Base-by-base conservation (phyloP, 1,140 invertebrate species). In the Drosophila elegans region DNA sequence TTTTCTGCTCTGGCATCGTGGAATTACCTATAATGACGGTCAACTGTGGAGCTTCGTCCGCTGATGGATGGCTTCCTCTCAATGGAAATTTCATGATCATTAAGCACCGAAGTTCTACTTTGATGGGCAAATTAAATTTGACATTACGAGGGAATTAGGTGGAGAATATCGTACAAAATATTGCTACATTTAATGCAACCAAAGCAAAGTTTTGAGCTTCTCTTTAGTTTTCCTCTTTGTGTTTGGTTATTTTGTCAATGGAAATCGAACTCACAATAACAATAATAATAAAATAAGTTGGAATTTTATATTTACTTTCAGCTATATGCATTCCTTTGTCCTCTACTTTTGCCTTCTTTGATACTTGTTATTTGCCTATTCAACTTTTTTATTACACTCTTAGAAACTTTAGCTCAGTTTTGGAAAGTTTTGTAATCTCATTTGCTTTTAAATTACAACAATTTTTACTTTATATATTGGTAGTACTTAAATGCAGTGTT, bases 1-100 rank as follows among this genome's bases (percentile, higher is more conserved):
- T n/a, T 9, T 32, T 25, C 41, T 38, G 63, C 41, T 69, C 66
- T 49, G 68, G 53, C 71, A 63, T 74, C 59, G 49, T n/a, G 67
- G 51, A 74, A 63, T 74, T 74, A 71, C 68, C 68, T 72, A 63
- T 74, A 74, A 74, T 74, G 57, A 74, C 56, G 69, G 57, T 62
- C 69, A 62, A 62, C 55, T 74, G 46, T 7, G 11, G n/a, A 13
- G 27, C 25, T 11, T 52, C 64, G 21, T 9, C 42, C 10, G 13
- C 66, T 71, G 66, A 72, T 72, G 68, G 64, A 72, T 71, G 44
- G 52, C 52, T 72, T 72, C 68, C 68, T 71, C 44, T 12, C 21
- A 6, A 7, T 48, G 67, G 52, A 41, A 72, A 72, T 72, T 71
- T 49, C 52, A 49, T 44, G 68, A 72, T 72, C 68, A 72, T 71